Conservation (phyloP, 1,140 invertebrate genomes). For the Drosophila kanapiae region DNA sequence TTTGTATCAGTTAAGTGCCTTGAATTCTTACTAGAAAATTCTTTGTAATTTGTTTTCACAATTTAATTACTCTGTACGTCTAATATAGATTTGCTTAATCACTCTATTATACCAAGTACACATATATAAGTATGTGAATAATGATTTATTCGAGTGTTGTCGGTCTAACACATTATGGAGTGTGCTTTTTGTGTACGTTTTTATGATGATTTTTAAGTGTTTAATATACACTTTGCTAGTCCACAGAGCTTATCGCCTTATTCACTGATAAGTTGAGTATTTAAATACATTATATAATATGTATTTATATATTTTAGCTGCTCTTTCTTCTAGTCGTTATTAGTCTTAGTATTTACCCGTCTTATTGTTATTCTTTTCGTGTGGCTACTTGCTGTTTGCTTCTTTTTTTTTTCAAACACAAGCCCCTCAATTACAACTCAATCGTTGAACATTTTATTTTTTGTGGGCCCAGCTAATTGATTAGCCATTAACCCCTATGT, state of each 20-base stretch:
- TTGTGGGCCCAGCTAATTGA: conserved; percentile 65
- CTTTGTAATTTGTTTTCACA: background rate
- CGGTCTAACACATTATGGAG: background rate
- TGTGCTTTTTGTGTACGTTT: conserved; percentile 10
- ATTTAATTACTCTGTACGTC: no score
- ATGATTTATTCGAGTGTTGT: conserved; percentile 4
- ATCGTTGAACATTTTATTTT: conserved; percentile 62
- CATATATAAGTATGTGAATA: background rate
- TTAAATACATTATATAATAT: no score
- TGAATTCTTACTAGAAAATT: background rate
- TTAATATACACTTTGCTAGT: conserved; percentile 3
- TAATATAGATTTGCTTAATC: background rate
- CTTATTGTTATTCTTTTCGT: background rate
- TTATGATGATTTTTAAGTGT: conserved; percentile 12
- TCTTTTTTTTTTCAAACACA: background rate
- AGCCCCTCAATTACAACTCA: conserved; percentile 70
- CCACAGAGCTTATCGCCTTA: background rate
- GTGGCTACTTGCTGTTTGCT: background rate
- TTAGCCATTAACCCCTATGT: conserved; percentile 81
- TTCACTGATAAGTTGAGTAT: background rate
- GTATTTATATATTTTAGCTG: background rate
- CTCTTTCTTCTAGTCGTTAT: no score
- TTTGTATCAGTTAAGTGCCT: background rate
- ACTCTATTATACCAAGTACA: background rate
- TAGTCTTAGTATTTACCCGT: no score